Conservation (phyloP, 2,888 invertebrate genomes). For the Eristalis intricaria region DNA sequence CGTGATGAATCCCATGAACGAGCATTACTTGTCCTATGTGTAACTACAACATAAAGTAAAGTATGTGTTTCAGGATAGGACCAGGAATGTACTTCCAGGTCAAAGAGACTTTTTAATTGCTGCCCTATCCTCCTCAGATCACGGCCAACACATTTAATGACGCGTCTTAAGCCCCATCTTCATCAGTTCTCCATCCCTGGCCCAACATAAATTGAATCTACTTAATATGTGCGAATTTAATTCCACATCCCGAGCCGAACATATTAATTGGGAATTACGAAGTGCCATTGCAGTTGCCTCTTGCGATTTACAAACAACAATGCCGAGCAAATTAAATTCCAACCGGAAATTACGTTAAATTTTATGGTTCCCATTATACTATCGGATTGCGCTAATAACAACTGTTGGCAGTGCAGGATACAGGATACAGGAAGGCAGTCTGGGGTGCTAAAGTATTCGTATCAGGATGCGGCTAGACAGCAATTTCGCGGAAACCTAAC, state of each 20-base stretch:
- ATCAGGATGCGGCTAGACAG: slow-evolving; percentile 2
- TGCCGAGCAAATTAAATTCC: slow-evolving; percentile 10
- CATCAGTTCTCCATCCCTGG: neutral
- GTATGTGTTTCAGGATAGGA: no score
- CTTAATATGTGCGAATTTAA: neutral
- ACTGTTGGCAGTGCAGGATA: neutral
- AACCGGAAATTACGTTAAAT: slow-evolving; percentile 18
- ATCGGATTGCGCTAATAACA: slow-evolving; percentile 3
- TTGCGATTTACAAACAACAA: slow-evolving; percentile 1
- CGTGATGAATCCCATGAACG: no score
- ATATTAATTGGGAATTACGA: slow-evolving; percentile 4
- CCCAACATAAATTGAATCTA: neutral
- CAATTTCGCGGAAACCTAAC: slow-evolving; percentile 1
- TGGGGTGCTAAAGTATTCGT: neutral
- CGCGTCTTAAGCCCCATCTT: neutral
- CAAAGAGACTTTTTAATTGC: no score
- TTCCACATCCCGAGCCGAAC: neutral
- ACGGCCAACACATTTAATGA: no score
- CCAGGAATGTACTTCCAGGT: no score
- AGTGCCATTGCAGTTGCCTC: neutral
- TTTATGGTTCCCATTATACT: slow-evolving; percentile 7
- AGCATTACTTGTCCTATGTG: no score
- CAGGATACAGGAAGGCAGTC: neutral
- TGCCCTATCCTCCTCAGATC: no score
- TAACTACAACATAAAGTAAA: no score